phyloP scores from a whole-genome alignment of 1,140 invertebrate species.

The Bombus fervidus region DNA sequence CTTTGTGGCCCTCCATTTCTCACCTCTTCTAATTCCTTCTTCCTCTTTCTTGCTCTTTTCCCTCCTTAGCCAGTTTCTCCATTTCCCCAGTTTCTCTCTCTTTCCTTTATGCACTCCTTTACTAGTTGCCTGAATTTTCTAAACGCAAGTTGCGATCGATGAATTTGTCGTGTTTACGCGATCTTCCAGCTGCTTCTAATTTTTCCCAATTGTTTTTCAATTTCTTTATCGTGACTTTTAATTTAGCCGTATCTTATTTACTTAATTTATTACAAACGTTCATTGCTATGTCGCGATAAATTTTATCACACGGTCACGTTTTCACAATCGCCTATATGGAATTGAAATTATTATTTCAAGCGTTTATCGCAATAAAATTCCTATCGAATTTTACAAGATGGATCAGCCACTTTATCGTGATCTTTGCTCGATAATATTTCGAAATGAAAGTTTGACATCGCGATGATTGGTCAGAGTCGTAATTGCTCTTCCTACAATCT shows the following conservation, averaged over 20 bases:
- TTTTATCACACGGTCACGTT: background rate
- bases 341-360: background rate
- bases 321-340: background rate
- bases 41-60: too few relatives aligned
- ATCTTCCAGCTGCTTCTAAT: background rate
- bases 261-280: background rate
- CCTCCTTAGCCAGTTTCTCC: too few relatives aligned
- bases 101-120: too few relatives aligned
- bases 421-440: background rate
- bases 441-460: background rate
- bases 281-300: background rate
- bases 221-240: background rate
- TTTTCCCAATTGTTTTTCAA: background rate
- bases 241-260: background rate
- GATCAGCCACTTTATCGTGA: background rate
- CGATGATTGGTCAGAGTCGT: background rate
- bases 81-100: too few relatives aligned
- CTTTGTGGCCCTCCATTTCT: too few relatives aligned
- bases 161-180: background rate
- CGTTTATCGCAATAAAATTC: background rate
- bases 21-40: too few relatives aligned
- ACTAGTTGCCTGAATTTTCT: too few relatives aligned
- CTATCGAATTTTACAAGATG: background rate
- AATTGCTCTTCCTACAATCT: constrained; percentile 28
- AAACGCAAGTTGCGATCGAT: background rate